Percentiles rank a stretch among this genome's conserved stretches.
These are phyloP conservation scores for Cephus nigrinus DNA, from an alignment of 2,888 invertebrate genomes.

Conservation along the genomic window DNA sequence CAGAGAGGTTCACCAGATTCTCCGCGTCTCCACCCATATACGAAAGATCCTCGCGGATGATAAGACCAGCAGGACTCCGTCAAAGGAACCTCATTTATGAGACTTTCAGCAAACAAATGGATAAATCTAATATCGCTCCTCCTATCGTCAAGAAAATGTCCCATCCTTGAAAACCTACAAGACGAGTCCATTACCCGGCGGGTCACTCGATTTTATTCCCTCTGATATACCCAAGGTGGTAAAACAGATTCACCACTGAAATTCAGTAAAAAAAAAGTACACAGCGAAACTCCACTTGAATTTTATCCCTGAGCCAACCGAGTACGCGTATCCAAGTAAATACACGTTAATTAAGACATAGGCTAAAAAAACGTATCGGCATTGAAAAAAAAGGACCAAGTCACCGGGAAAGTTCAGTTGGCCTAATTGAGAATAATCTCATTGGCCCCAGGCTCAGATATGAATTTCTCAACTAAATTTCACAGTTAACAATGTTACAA, in stretches of 20 bases:
- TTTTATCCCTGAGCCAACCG: not conserved
- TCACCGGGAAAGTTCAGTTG: slow-evolving; percentile 37
- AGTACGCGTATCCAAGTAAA: slow-evolving; percentile 2
- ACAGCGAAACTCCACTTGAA: not conserved
- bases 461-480: not conserved
- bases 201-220: not conserved
- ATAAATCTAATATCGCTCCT: slow-evolving; percentile 59
- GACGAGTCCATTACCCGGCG: not conserved
- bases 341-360: not conserved
- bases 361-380: not conserved
- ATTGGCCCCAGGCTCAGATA: not conserved
- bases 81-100: slow-evolving; percentile 66
- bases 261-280: not conserved
- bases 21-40: slow-evolving; percentile 18
- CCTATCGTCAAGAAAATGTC: not conserved
- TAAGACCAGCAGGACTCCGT: slow-evolving; percentile 34
- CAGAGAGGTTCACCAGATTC: slow-evolving; percentile 19
- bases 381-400: not conserved
- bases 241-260: not conserved
- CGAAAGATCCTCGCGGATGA: slow-evolving; percentile 29
- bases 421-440: slow-evolving; percentile 37
- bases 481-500: not conserved
- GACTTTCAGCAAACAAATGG: slow-evolving; percentile 65
- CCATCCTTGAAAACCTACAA: not conserved
- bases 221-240: not conserved